Evolutionary conservation across 2,797 vertebrate genomes (phyloP).

Genomic region (Bryconaethiops microstoma): DNA sequence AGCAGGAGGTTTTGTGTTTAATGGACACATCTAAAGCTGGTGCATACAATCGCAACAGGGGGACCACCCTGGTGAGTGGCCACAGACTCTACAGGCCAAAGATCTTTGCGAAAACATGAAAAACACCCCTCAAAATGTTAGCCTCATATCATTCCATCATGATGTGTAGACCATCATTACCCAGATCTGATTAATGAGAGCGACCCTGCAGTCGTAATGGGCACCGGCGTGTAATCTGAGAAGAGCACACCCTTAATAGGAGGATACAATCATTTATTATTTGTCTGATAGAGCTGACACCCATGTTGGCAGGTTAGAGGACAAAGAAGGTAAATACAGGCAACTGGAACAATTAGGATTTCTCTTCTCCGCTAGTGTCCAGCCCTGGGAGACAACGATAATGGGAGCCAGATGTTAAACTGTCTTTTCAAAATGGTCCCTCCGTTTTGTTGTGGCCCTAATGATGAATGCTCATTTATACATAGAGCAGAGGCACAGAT

Average conservation of each 20-base stretch:
- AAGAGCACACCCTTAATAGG: conserved; percentile 44
- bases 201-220: conserved; percentile 40
- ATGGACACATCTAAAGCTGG: conserved; percentile 46
- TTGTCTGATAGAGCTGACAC: conserved; percentile 33
- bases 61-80: conserved; percentile 25
- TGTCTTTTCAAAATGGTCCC: not conserved
- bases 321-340: conserved; percentile 44
- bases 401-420: conserved; percentile 42
- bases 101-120: conserved; percentile 31
- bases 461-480: conserved; percentile 1
- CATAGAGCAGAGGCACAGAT: not conserved
- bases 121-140: conserved; percentile 28
- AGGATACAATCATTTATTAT: conserved; percentile 50
- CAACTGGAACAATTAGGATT: conserved; percentile 24
- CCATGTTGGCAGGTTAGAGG: conserved; percentile 45
- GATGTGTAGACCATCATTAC: conserved; percentile 26
- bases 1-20: conserved; percentile 47
- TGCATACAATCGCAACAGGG: conserved; percentile 39
- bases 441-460: conserved; percentile 11
- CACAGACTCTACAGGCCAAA: conserved; percentile 5
- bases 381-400: conserved; percentile 20
- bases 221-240: conserved; percentile 35
- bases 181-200: conserved; percentile 45
- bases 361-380: conserved; percentile 4
- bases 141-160: conserved; percentile 5